phyloP scores from a whole-genome alignment of 2,113 vertebrate genomes.

The Coregonus clupeaformis region DNA sequence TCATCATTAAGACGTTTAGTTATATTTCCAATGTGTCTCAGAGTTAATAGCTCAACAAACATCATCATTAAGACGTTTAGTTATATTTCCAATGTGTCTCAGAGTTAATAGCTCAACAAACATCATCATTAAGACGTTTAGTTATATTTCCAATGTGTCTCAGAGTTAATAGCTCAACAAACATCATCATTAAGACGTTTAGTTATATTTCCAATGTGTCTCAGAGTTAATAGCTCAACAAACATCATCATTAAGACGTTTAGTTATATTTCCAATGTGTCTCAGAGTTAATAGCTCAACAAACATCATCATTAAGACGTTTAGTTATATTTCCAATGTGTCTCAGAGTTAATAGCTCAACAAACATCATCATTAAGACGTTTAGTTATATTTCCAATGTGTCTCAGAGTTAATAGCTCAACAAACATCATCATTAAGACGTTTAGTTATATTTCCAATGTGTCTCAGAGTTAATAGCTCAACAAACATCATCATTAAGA shows the following conservation, averaged over 20 bases:
- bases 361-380: conserved; percentile 24
- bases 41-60: conserved; percentile 25
- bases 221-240: conserved; percentile 10
- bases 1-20: conserved; percentile 27
- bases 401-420: conserved; percentile 23
- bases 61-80: conserved; percentile 24
- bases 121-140: conserved; percentile 22
- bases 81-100: conserved; percentile 41
- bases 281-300: conserved; percentile 15
- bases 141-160: conserved; percentile 42
- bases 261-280: conserved; percentile 40
- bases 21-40: conserved; percentile 38
- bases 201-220: conserved; percentile 42
- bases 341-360: conserved; percentile 28
- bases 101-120: conserved; percentile 24
- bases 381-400: conserved; percentile 40
- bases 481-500: conserved; percentile 27
- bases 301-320: conserved; percentile 30
- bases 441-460: conserved; percentile 40
- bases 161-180: conserved; percentile 16
- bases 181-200: conserved; percentile 26
- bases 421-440: conserved; percentile 27
- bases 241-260: conserved; percentile 29
- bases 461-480: conserved; percentile 24
- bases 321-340: conserved; percentile 35